Evolutionary conservation across 1,140 invertebrate species (phyloP).

Genomic region (Drosophila ogumai): DNA sequence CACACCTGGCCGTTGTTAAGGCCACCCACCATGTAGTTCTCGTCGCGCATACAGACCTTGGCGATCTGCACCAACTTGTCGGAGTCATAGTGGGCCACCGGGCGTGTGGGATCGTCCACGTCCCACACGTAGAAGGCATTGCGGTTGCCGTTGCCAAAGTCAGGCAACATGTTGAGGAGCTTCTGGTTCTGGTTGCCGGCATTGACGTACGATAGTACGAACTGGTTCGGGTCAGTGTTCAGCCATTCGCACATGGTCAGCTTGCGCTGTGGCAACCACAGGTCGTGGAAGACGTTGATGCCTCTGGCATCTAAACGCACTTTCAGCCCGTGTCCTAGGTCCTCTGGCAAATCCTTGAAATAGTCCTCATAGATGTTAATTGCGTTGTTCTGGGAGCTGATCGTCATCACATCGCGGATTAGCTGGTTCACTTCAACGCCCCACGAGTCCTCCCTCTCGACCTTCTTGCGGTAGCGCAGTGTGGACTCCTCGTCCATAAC

Average conservation of each 20-base stretch:
- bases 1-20: constrained; percentile 92
- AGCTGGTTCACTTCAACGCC: constrained; percentile 65
- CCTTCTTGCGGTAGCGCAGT: constrained; percentile 93
- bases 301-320: constrained; percentile 48
- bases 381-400: constrained; percentile 94
- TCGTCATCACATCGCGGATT: constrained; percentile 71
- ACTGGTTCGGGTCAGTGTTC: constrained; percentile 89
- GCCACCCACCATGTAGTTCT: constrained; percentile 91
- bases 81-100: constrained; percentile 89
- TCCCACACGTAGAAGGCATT: constrained; percentile 92
- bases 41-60: constrained; percentile 94
- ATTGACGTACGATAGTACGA: constrained; percentile 91
- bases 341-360: constrained; percentile 87
- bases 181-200: background rate
- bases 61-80: constrained; percentile 89
- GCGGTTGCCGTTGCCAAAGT: constrained; percentile 74
- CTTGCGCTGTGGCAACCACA: constrained; percentile 86
- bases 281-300: constrained; percentile 68
- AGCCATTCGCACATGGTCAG: constrained; percentile 93
- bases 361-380: constrained; percentile 96
- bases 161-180: constrained; percentile 79
- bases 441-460: constrained; percentile 96
- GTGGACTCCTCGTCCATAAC: constrained; percentile 93
- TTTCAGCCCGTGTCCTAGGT: constrained; percentile 58
- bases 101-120: constrained; percentile 93